Base-by-base conservation (phyloP, 1,140 invertebrate genomes). In the Lasaia peninsularis region DNA sequence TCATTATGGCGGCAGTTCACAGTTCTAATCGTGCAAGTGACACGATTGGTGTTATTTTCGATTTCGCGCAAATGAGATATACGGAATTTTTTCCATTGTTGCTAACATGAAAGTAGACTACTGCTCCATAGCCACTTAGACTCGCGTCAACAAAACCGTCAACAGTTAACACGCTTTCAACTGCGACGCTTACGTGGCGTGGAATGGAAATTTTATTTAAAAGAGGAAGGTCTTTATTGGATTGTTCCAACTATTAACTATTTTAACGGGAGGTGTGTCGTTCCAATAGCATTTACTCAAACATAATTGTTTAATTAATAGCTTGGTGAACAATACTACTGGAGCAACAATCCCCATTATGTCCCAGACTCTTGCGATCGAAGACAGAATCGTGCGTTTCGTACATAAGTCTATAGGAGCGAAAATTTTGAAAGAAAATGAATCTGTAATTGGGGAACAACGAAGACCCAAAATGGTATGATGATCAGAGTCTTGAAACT, bases 241-340 rank as follows among this genome's bases (percentile, higher is more conserved):
- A n/a, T n/a, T n/a, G n/a, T n/a, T n/a, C 24, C 1, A 24, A 24
- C 7, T 24, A n/a, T 35, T 4, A n/a, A n/a, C 3, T 12, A n/a
- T n/a, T 4, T 12, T n/a, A 12, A 11, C 11, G 34, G 59, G 53
- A 32, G 53, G 59, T 16, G 32, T 16, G n/a, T 56, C 52, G 52
- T 62, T 35, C 53, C 37, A 56, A 24, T 56, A 11, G n/a, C 34
- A 40, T 16, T 56, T 54, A 2, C 10, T 4, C 12, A 56, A 18
- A 55, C 51, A 53, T n/a, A 57, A 18, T 10, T 52, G 12, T 53
- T 53, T 56, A 34, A 62, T 62, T 28, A 28, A 4, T 24, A 28
- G 8, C 2, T 28, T 28, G 8, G 24, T 28, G 24, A 28, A 28
- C 4, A 28, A 28, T 2, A 28, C 24, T 6, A 7, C 8, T 28